Base-by-base conservation (phyloP, 2,797 vertebrate genomes). In the Chelonia mydas region DNA sequence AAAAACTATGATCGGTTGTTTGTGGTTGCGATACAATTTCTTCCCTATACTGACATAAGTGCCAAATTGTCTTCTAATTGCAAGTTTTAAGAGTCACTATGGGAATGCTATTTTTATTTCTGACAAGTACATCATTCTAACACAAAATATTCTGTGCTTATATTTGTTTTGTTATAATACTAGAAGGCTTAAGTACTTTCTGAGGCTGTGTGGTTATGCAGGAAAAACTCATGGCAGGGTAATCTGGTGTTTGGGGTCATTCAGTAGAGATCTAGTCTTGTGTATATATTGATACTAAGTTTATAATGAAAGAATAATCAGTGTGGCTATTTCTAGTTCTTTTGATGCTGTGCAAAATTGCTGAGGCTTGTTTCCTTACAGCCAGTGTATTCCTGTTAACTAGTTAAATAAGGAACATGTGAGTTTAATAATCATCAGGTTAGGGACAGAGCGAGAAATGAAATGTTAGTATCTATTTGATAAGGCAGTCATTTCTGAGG, bases 21-120 rank as follows among this genome's bases (percentile, higher is more conserved):
- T 27, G 65, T 41, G 65, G 65, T 72, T 41, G n/a, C 9, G 6
- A n/a, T 19, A 17, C 16, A 68, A 9, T 85, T 93, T 28, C 16
- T 91, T 92, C 54, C 7, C 0, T 68, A 9, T 82, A 87, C 85
- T 27, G 28, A 55, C 47, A 16, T 55, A 31, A 49, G 81, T 27
- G 51, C 89, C 82, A 54, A 84, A 84, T 81, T 81, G 68, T 41
- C 27, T 81, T 96, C 8, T 53, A 6, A 86, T 86, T 86, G 23
- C 59, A 74, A 83, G 88, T 84, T 41, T 37, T 86, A 84, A 74
- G 33, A 33, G 76, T 85, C 81, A 28, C 28, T 84, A 1, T 84
- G 57, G 50, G 16, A 23, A 94, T 95, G 86, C 77, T 51, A 51
- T 86, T 82, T 82, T 90, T n/a, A 25, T 11, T 94, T 88, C 41